Evolutionary conservation across 2,113 vertebrate species (phyloP), one percentile per base, ranked within the genome.

Genomic region (Galeopterus variegatus): DNA sequence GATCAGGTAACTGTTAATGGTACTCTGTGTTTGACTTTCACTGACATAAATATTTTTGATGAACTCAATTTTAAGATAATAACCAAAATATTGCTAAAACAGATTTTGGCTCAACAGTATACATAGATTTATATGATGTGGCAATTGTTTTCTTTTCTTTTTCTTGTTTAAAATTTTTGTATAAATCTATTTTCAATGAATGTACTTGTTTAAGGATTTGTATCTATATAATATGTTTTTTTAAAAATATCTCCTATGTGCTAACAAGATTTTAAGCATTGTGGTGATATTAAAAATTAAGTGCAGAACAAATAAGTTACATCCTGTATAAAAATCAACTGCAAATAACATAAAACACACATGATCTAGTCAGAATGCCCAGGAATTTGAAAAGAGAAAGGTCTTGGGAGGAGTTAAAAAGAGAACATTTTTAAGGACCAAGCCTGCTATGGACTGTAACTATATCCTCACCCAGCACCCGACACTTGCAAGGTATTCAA

Each of bases 201-300:
- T 31, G 2, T 73, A 65, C 17, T 60, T 77, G 58, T 28, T 87
- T 65, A 75, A 94, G 75, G 67, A 70, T 9, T 94, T 83, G 88
- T 77, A 81, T 92, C 69, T 48, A 21, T 58, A 85, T 72, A 60
- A 33, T 50, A 24, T 7, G 1, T 60, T 91, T 73, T 69, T 19
- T 70, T n/a, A 75, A 73, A 14, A 26, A n/a, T 56, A 76, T 58
- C 13, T 75, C 56, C 56, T 70, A 1, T 41, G 10, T 56, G 13
- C n/a, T 86, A 54, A 36, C 6, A 88, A 93, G 11, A 72, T 69
- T 19, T 79, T 75, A 62, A 79, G 8, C 45, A 88, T 52, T 26
- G 33, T 79, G 21, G 15, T 26, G 48, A 79, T 65, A 83, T 81
- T 80, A 64, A 94, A 93, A 67, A 69, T 23, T 69, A 94, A 45